Evolutionary conservation across 2,113 vertebrate species (phyloP).

Genomic region (Noctilio leporinus): DNA sequence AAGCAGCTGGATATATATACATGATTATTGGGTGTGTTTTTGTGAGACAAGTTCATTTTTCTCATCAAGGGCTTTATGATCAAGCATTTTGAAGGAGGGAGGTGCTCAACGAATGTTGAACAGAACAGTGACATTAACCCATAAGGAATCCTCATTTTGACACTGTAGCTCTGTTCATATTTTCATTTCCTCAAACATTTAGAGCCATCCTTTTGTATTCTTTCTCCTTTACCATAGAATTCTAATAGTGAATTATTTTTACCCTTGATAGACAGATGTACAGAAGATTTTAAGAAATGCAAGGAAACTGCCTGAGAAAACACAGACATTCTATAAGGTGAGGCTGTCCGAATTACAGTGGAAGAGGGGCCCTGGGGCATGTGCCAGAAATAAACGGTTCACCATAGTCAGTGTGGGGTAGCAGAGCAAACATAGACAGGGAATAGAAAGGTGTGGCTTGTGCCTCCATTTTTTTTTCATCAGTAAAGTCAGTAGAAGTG

Average conservation of each 20-base stretch:
- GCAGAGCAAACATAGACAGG: not conserved
- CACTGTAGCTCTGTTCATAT: not conserved
- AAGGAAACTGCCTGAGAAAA: slow-evolving; percentile 98
- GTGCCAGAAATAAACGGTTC: not conserved
- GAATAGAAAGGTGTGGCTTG: not conserved
- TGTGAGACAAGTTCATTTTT: not conserved
- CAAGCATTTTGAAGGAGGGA: not conserved
- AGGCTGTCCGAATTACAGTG: slow-evolving; percentile 21
- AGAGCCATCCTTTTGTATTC: not conserved
- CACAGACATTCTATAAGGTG: slow-evolving; percentile 99
- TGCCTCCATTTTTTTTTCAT: not conserved
- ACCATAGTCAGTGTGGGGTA: too few relatives aligned
- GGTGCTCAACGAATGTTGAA: not conserved
- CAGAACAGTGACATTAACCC: not conserved
- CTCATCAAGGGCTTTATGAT: not conserved
- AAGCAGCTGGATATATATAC: not conserved
- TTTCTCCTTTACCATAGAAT: not conserved
- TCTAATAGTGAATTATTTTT: slow-evolving; percentile 26
- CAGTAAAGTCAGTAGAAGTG: not conserved
- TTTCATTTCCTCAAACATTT: not conserved
- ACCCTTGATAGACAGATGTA: slow-evolving; percentile 89
- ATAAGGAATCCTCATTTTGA: not conserved
- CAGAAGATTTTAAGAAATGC: slow-evolving; percentile 99
- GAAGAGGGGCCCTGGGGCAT: not conserved
- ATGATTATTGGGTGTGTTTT: not conserved